Conservation (phyloP, 2,113 vertebrate species). For the Callospermophilus lateralis region DNA sequence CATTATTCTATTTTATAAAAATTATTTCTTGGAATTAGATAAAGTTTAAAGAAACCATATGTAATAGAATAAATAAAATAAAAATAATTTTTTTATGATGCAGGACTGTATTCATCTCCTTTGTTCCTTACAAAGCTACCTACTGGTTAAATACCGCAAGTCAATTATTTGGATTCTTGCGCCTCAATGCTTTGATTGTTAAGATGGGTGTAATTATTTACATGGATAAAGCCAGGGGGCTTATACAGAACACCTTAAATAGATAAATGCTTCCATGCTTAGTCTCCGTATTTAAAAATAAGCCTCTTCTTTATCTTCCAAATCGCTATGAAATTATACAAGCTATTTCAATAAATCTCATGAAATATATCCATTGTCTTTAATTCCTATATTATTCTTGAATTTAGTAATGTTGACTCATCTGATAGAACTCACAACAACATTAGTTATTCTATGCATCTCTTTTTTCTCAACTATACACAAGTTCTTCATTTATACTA, state of each 20-base stretch:
- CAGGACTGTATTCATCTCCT: background rate
- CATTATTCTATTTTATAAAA: background rate
- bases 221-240: background rate
- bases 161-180: background rate
- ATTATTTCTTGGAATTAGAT: background rate
- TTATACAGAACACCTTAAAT: background rate
- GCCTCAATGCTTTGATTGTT: background rate
- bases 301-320: background rate
- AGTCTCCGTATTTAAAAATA: background rate
- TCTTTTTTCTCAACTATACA: background rate
- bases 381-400: background rate
- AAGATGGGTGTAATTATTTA: background rate
- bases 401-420: background rate
- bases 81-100: background rate
- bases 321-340: background rate
- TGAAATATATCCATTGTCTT: background rate
- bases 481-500: conserved; percentile 31
- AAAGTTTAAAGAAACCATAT: background rate
- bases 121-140: background rate
- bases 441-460: background rate
- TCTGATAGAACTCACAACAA: background rate
- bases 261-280: background rate
- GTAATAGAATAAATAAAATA: background rate
- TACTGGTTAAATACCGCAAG: background rate
- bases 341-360: background rate